Base-by-base conservation (phyloP, 2,888 invertebrate species). In the Cybosia mesomella region DNA sequence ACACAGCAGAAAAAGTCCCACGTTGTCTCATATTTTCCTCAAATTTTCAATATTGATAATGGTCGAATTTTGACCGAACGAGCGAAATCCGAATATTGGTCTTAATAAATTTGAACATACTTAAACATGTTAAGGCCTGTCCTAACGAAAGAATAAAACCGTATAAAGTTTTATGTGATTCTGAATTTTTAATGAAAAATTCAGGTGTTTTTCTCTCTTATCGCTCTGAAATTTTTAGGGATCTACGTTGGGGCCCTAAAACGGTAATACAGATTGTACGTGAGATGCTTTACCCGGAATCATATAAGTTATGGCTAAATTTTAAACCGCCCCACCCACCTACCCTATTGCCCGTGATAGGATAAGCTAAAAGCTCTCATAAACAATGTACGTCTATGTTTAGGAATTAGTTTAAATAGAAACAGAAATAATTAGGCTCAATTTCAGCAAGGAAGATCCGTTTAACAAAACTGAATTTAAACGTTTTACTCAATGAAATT, bases 181-280 rank as follows among this genome's bases (percentile, higher is more conserved):
- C 55, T 60, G 22, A 63, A 54, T 34, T 43, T 60, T 58, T 22
- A 63, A 68, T 49, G 32, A 63, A 62, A 66, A 63, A 60, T 71
- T 75, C 75, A 76, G 79, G 77, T 74, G 68, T 80, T 83, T 88
- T 88, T 87, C 24, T 5, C 15, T 84, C 86, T 87, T 91, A 91
- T 88, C 89, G 76, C 80, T 83, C 80, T 80, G 82, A 83, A 85
- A 85, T 87, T 90, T 87, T 80, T 81, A 84, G 85, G 87, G 85
- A 83, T 85, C 83, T 80, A 84, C 85, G 75, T 77, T 4, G 81
- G 84, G 83, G 84, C 89, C 87, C 85, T 79, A 84, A 89, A 89
- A 86, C 82, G 88, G 91, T 87, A 90, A 92, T 93, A 91, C 89
- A 91, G 93, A 94, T 93, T 84, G 92, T 87, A 94, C 94, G 94